Evolutionary conservation across 2,113 vertebrate species (phyloP).

Genomic region (Damaliscus lunatus): DNA sequence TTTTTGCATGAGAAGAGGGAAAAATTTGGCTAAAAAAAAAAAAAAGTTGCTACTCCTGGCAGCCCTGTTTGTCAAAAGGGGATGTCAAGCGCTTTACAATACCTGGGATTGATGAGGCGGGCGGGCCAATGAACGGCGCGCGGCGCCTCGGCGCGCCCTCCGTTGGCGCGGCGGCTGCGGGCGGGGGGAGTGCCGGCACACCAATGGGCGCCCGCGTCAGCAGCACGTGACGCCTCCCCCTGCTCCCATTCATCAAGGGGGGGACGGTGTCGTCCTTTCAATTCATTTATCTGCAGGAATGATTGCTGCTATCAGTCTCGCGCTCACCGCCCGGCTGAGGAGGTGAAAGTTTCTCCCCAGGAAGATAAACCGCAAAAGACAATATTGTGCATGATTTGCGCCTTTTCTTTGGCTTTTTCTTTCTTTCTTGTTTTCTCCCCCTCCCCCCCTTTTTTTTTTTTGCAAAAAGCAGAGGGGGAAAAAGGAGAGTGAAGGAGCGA

Average conservation of each 20-base stretch:
- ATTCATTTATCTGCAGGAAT: slow-evolving; percentile 99
- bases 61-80: slow-evolving; percentile 87
- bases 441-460: slow-evolving; percentile 76
- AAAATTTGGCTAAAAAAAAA: slow-evolving; percentile 58
- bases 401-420: slow-evolving; percentile 76
- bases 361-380: slow-evolving; percentile 99
- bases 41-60: slow-evolving; percentile 87
- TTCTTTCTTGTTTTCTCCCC: slow-evolving; percentile 32
- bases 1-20: slow-evolving; percentile 62
- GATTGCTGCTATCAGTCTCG: slow-evolving; percentile 99
- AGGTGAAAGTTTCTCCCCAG: slow-evolving; percentile 99
- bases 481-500: slow-evolving; percentile 57
- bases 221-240: slow-evolving; percentile 90
- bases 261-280: slow-evolving; percentile 99
- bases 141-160: slow-evolving; percentile 87
- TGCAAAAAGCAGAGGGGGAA: slow-evolving; percentile 82
- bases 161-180: slow-evolving; percentile 89
- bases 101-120: slow-evolving; percentile 95
- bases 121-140: slow-evolving; percentile 90
- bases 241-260: slow-evolving; percentile 99
- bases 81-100: slow-evolving; percentile 92
- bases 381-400: slow-evolving; percentile 97
- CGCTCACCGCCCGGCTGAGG: slow-evolving; percentile 99
- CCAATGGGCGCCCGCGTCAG: slow-evolving; percentile 86
- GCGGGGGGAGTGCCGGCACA: slow-evolving; percentile 82